Evolutionary conservation across 2,888 invertebrate genomes (phyloP).

Genomic region (Scaptomyza caliginosa): DNA sequence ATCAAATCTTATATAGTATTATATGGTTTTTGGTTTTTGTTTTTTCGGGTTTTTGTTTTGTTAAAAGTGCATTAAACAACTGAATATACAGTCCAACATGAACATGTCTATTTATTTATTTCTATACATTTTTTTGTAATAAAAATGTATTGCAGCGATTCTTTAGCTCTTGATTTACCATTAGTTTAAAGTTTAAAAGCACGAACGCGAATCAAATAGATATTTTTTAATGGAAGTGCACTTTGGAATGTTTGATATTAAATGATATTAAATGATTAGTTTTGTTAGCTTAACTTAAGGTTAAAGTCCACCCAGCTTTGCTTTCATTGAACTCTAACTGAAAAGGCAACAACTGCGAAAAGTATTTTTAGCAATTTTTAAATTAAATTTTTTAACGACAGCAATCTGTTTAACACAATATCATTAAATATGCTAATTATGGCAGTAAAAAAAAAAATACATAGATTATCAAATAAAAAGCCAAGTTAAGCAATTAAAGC

Average conservation of each 20-base stretch:
- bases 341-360: not conserved
- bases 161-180: not conserved
- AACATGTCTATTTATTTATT: not conserved
- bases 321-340: no score
- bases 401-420: not conserved
- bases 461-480: not conserved
- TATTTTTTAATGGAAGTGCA: not conserved
- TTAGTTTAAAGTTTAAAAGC: not conserved
- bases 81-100: not conserved
- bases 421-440: not conserved
- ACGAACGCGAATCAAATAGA: not conserved
- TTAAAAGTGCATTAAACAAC: not conserved
- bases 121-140: not conserved
- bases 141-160: not conserved
- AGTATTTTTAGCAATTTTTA: not conserved
- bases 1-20: slow-evolving; percentile 7
- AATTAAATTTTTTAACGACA: not conserved
- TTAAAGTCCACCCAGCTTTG: no score
- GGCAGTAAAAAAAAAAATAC: not conserved
- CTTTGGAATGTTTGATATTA: not conserved
- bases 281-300: no score
- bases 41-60: no score
- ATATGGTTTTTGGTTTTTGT: not conserved
- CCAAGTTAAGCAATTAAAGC: not conserved
- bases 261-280: not conserved